Percentiles rank a stretch among this genome's conserved stretches.
Evolutionary conservation across 2,113 vertebrate species (phyloP).

Genomic region (Archocentrus centrarchus): DNA sequence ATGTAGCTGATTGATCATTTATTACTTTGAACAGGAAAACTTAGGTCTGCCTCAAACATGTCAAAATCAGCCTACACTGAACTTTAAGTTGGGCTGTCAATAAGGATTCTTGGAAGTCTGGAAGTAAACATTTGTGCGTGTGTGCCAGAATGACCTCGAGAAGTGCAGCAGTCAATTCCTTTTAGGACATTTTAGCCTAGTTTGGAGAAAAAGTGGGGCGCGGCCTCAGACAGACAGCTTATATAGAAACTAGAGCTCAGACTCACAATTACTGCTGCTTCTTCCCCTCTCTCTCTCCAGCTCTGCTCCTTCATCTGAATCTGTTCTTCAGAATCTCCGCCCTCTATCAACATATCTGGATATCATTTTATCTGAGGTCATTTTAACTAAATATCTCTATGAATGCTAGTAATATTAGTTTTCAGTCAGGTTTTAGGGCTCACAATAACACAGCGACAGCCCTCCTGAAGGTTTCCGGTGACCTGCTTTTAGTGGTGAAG

Average conservation of each 20-base stretch:
- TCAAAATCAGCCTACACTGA: background rate
- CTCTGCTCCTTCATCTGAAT: background rate
- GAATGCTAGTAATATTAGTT: background rate
- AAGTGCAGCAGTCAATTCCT: conserved; percentile 32
- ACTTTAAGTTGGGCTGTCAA: background rate
- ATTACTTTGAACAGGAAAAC: background rate
- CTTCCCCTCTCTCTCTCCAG: background rate
- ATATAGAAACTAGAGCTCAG: conserved; percentile 64
- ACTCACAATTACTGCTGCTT: conserved; percentile 31
- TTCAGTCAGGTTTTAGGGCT: background rate
- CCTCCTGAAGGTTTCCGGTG: background rate
- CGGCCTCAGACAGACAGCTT: conserved; percentile 52
- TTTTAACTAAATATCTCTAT: background rate
- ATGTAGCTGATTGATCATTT: background rate
- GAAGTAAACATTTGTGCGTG: background rate
- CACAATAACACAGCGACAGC: background rate
- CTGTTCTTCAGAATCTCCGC: background rate
- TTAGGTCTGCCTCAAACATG: background rate
- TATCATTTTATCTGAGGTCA: background rate
- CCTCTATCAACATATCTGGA: background rate
- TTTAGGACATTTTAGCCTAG: conserved; percentile 54
- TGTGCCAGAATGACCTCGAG: background rate
- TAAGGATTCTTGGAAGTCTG: background rate
- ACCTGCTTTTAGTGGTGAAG: background rate
- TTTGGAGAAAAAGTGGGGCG: conserved; percentile 62